Conservation (phyloP, 2,888 invertebrate species). For the Lomographa bimaculata region DNA sequence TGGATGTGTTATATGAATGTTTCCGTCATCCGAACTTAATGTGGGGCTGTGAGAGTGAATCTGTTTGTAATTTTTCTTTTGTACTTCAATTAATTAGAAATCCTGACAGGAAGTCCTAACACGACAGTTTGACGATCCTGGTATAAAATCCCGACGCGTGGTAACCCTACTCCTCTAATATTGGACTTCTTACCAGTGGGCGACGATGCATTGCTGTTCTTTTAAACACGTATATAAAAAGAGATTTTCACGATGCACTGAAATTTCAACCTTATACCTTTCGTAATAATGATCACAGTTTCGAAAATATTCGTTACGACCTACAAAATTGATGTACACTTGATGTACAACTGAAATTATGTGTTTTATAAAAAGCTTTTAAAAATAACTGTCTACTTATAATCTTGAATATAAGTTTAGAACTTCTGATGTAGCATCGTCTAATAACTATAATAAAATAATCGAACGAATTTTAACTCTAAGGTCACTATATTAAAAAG, state of each 20-base stretch:
- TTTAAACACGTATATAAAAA: constrained; percentile 48
- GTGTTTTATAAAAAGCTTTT: constrained; percentile 33
- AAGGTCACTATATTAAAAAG: too few relatives aligned
- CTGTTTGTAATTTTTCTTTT: too few relatives aligned
- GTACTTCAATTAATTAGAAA: too few relatives aligned
- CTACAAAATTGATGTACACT: constrained; percentile 33
- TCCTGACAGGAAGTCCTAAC: too few relatives aligned
- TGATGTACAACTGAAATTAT: constrained; percentile 34
- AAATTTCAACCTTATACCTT: constrained; percentile 31
- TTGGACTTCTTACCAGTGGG: constrained; percentile 45
- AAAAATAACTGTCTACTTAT: constrained; percentile 32
- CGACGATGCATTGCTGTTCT: constrained; percentile 53
- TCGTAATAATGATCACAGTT: constrained; percentile 5
- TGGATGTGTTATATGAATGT: too few relatives aligned
- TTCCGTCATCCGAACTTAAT: too few relatives aligned
- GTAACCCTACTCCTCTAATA: constrained; percentile 46
- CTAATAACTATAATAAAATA: too few relatives aligned
- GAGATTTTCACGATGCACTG: constrained; percentile 24
- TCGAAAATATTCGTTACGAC: constrained; percentile 12
- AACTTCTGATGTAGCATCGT: background rate
- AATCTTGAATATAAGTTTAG: constrained; percentile 17
- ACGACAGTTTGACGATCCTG: too few relatives aligned
- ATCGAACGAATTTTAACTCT: too few relatives aligned
- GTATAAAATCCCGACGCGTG: too few relatives aligned
- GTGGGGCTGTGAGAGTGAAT: too few relatives aligned